phyloP scores from a whole-genome alignment of 1,140 invertebrate genomes.

The Bactericera cockerelli region DNA sequence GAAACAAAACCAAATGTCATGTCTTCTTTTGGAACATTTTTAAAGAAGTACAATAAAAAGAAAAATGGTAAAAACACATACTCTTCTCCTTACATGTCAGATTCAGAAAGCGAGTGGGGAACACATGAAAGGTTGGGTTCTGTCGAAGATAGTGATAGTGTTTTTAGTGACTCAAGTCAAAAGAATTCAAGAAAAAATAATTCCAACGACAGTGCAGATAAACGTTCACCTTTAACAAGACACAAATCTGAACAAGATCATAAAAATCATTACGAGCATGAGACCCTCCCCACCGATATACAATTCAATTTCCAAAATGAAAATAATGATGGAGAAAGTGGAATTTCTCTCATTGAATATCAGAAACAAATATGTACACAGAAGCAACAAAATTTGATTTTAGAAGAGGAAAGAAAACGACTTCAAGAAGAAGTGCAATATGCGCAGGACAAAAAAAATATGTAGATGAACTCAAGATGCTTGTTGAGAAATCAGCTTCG shows the following conservation, averaged over 20 bases:
- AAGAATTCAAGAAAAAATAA: no score
- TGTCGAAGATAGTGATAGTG: conserved; percentile 52
- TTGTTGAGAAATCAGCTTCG: no score
- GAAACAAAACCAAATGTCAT: not conserved
- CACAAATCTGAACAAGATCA: not conserved
- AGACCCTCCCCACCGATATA: not conserved
- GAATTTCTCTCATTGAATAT: not conserved
- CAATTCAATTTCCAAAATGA: conserved; percentile 2
- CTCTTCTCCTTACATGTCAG: not conserved
- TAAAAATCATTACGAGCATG: conserved; percentile 3
- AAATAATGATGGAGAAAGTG: not conserved
- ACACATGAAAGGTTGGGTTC: conserved; percentile 32
- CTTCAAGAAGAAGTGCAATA: not conserved
- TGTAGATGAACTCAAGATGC: no score
- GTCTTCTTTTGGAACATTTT: conserved; percentile 6
- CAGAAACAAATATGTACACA: not conserved
- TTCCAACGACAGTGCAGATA: not conserved
- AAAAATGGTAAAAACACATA: conserved; percentile 8
- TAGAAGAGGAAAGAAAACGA: not conserved
- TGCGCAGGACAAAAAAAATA: no score
- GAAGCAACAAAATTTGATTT: not conserved
- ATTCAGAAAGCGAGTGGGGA: conserved; percentile 59
- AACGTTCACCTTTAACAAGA: not conserved
- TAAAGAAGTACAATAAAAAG: conserved; percentile 9
- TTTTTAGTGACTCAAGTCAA: conserved; percentile 37